Evolutionary conservation across 2,797 vertebrate species (phyloP).

Genomic region (Melanotaenia parkinsoni): DNA sequence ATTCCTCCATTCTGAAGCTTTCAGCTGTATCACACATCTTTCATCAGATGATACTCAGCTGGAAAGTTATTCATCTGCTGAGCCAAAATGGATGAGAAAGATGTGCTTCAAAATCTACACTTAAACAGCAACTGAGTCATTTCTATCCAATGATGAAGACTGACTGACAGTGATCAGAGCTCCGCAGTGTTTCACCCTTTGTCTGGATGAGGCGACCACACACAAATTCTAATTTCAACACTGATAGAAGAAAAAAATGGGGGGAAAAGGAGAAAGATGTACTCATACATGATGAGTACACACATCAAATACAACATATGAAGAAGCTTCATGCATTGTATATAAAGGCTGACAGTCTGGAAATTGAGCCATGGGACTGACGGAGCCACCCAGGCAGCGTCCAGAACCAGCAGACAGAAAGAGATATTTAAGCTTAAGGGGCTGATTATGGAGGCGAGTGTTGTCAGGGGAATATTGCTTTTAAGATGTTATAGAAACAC

Average conservation of each 20-base stretch:
- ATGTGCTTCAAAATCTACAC: not conserved
- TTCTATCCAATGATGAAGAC: constrained; percentile 1
- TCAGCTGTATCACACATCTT: not conserved
- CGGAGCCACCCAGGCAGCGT: constrained; percentile 49
- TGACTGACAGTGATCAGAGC: not conserved
- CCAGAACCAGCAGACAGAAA: constrained; percentile 39
- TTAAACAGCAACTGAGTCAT: not conserved
- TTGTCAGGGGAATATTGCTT: constrained; percentile 49
- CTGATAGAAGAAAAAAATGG: not conserved
- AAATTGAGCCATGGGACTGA: constrained; percentile 71
- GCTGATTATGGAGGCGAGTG: constrained; percentile 27
- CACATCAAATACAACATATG: constrained; percentile 37
- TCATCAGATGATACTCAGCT: not conserved
- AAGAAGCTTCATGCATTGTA: constrained; percentile 40
- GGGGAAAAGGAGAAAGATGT: constrained; percentile 1
- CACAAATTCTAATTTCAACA: not conserved
- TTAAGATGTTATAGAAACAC: constrained; percentile 58
- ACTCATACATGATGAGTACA: constrained; percentile 12
- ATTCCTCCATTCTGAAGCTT: not conserved
- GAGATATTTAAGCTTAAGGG: constrained; percentile 45
- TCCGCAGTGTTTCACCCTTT: not conserved
- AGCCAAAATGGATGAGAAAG: not conserved
- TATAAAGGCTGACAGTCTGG: constrained; percentile 70
- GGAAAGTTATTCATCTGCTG: too few relatives aligned
- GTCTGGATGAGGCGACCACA: not conserved